Conservation (phyloP, 2,113 vertebrate genomes). For the Trogon melanurus region DNA sequence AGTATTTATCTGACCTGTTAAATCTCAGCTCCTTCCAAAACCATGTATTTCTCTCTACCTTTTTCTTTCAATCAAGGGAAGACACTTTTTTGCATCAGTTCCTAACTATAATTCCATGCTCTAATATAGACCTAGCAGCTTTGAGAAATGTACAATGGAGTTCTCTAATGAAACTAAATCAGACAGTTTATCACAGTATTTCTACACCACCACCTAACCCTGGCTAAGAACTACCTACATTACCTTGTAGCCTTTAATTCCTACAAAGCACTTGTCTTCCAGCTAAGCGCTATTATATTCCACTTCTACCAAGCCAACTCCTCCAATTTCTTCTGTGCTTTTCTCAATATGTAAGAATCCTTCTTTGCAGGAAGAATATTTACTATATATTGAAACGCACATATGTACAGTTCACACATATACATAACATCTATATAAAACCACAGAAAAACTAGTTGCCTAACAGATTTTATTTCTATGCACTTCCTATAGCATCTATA, state of each 20-base stretch:
- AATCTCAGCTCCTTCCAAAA: neutral
- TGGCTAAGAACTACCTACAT: conserved; percentile 27
- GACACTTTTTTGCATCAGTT: neutral
- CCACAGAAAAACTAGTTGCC: neutral
- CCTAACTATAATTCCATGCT: neutral
- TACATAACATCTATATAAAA: neutral
- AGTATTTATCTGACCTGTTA: neutral
- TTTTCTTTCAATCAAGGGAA: neutral
- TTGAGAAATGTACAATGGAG: neutral
- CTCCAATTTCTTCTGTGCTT: neutral
- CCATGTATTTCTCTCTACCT: neutral
- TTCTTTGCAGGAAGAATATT: neutral
- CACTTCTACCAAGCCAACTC: neutral
- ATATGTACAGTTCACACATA: conserved; percentile 8
- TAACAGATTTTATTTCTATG: conserved; percentile 46
- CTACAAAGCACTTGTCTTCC: neutral
- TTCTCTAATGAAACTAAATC: neutral
- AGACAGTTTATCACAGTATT: neutral
- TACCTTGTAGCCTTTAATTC: conserved; percentile 24
- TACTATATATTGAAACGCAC: neutral
- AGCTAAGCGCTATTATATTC: neutral
- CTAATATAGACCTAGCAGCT: neutral
- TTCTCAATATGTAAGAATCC: neutral
- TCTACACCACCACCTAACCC: neutral
- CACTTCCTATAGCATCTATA: conserved; percentile 15